phyloP scores from a whole-genome alignment of 1,140 invertebrate species.

The Lucilia sericata region DNA sequence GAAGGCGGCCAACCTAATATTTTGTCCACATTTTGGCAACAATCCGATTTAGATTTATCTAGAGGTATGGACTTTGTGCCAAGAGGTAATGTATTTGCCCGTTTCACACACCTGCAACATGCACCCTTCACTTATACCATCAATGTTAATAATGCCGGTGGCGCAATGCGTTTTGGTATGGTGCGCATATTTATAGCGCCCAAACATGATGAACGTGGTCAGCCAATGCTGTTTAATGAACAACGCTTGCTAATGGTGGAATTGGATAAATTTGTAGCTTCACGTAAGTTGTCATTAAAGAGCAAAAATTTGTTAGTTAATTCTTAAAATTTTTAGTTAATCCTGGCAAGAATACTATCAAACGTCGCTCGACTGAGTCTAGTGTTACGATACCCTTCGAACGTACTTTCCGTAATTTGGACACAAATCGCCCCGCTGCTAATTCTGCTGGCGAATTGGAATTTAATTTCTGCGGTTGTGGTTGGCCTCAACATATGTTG shows the following conservation, averaged over 20 bases:
- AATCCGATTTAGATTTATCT: conserved; percentile 79
- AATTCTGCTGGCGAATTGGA: conserved; percentile 70
- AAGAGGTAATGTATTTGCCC: conserved; percentile 76
- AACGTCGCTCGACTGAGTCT: conserved; percentile 74
- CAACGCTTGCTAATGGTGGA: conserved; percentile 81
- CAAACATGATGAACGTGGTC: conserved; percentile 76
- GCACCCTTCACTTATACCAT: conserved; percentile 77
- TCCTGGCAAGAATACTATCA: conserved; percentile 75
- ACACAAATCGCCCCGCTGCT: conserved; percentile 70
- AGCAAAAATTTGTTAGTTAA: background rate
- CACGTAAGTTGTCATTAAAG: conserved; percentile 69
- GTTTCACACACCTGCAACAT: conserved; percentile 82
- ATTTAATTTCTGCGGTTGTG: conserved; percentile 87
- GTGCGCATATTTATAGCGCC: conserved; percentile 84
- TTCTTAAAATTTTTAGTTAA: conserved; percentile 69
- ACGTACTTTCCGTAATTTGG: conserved; percentile 76
- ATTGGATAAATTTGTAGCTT: conserved; percentile 79
- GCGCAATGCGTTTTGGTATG: conserved; percentile 72
- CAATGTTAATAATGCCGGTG: conserved; percentile 74
- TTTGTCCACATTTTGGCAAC: conserved; percentile 79
- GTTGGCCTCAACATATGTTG: conserved; percentile 89
- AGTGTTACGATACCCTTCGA: conserved; percentile 81
- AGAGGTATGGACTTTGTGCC: conserved; percentile 83
- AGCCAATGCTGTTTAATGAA: conserved; percentile 74
- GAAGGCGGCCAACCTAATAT: conserved; percentile 70